phyloP scores from a whole-genome alignment of 2,888 invertebrate species.

The Orchestes rusci region DNA sequence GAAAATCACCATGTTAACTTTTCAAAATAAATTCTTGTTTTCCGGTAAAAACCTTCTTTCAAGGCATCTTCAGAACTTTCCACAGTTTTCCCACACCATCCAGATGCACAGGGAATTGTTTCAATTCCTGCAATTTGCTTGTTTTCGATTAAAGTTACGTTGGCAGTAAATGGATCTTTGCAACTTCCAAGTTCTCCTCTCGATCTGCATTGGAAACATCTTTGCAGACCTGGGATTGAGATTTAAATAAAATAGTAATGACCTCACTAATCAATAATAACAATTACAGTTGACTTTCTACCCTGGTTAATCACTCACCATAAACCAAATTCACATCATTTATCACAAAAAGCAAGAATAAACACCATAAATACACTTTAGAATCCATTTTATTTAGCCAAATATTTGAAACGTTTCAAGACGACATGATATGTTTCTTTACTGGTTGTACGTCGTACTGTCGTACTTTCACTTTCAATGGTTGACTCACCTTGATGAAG shows the following conservation, averaged over 20 bases:
- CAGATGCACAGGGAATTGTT: constrained; percentile 76
- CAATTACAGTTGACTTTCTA: too few relatives aligned
- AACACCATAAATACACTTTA: background rate
- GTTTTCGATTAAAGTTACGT: constrained; percentile 63
- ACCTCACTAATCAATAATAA: background rate
- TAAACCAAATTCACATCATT: background rate
- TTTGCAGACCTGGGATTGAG: constrained; percentile 51
- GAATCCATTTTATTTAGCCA: background rate
- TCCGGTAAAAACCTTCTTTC: constrained; percentile 55
- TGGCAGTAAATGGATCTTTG: constrained; percentile 76
- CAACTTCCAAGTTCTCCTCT: constrained; percentile 83
- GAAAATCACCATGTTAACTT: constrained; percentile 31
- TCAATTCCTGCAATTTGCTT: constrained; percentile 61
- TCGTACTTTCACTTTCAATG: background rate
- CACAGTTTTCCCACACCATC: constrained; percentile 88
- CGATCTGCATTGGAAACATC: constrained; percentile 80
- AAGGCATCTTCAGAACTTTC: constrained; percentile 72
- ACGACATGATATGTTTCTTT: background rate
- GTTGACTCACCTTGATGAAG: too few relatives aligned
- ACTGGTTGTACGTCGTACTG: background rate
- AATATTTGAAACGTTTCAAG: background rate
- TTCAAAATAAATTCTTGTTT: too few relatives aligned
- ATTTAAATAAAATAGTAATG: background rate
- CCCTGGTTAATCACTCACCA: too few relatives aligned
- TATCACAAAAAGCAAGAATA: background rate